Percentiles rank a stretch among this genome's conserved stretches.
Evolutionary conservation across 2,888 invertebrate genomes (phyloP).

Genomic region (Drosophila mettleri): DNA sequence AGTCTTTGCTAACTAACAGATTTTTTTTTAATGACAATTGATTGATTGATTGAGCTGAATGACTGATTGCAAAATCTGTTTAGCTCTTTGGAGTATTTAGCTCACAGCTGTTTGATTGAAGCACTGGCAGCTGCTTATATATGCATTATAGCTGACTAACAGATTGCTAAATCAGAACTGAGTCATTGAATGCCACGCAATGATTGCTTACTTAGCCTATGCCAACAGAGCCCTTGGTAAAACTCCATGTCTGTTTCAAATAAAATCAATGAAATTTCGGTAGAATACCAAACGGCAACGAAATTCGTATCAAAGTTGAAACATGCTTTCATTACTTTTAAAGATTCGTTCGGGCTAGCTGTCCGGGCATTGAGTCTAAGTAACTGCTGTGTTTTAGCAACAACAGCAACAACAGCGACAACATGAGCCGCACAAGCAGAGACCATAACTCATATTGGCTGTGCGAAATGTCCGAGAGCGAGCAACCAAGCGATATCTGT

Average conservation of each 20-base stretch:
- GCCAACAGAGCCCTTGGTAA: too few relatives aligned
- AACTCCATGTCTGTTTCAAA: neutral
- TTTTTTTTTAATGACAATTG: neutral
- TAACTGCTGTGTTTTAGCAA: conserved; percentile 9
- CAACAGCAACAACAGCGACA: conserved; percentile 33
- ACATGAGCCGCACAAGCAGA: neutral
- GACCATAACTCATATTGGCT: conserved; percentile 45
- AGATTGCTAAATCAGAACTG: too few relatives aligned
- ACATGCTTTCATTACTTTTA: conserved; percentile 5
- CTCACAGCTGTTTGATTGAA: neutral
- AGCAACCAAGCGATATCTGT: conserved; percentile 37
- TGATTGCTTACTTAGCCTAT: neutral
- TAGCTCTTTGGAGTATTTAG: too few relatives aligned
- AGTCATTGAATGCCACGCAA: too few relatives aligned
- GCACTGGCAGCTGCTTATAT: too few relatives aligned
- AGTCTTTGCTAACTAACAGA: too few relatives aligned
- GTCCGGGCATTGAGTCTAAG: conserved; percentile 18
- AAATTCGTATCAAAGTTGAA: conserved; percentile 1
- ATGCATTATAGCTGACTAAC: neutral
- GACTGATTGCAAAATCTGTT: too few relatives aligned
- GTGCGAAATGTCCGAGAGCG: conserved; percentile 23
- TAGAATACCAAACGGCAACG: neutral
- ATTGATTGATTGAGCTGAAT: neutral
- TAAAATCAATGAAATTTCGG: neutral
- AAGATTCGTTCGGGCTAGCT: conserved; percentile 12